phyloP scores from a whole-genome alignment of 2,113 vertebrate species.

The Phyllostomus discolor region DNA sequence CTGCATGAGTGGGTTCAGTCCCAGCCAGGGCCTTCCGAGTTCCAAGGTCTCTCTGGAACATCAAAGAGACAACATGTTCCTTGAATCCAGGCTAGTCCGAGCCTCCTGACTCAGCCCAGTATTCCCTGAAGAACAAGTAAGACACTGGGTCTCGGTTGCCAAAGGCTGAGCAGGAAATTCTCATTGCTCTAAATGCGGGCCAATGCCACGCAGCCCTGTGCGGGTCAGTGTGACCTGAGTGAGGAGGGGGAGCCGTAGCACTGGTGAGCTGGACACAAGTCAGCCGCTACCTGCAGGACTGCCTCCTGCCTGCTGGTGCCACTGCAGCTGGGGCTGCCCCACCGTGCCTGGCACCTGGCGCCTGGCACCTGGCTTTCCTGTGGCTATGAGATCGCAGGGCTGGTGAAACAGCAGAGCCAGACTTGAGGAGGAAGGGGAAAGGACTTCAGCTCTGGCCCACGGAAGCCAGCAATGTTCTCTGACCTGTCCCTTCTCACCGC shows the following conservation, averaged over 20 bases:
- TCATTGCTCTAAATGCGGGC: not conserved
- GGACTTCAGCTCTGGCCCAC: not conserved
- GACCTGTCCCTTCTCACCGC: not conserved
- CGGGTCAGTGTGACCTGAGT: fast-evolving
- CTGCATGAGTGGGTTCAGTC: not conserved
- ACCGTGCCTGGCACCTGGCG: not conserved
- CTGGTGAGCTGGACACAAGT: not conserved
- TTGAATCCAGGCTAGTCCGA: not conserved
- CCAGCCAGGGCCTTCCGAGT: not conserved
- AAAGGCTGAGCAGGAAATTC: not conserved
- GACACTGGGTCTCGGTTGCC: fast-evolving
- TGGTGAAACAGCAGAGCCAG: not conserved
- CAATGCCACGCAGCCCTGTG: fast-evolving
- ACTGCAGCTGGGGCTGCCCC: not conserved
- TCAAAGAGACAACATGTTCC: not conserved
- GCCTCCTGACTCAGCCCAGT: no score
- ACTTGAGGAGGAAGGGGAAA: not conserved
- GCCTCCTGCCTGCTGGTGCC: not conserved
- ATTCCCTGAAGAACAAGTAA: not conserved
- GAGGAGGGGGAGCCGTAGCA: not conserved
- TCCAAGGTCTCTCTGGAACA: not conserved
- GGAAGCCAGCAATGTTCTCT: not conserved
- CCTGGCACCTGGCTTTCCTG: not conserved
- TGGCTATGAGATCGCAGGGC: not conserved
- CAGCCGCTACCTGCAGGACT: not conserved